phyloP scores from a whole-genome alignment of 2,797 vertebrate species.

The Schizopygopsis malacanthus region DNA sequence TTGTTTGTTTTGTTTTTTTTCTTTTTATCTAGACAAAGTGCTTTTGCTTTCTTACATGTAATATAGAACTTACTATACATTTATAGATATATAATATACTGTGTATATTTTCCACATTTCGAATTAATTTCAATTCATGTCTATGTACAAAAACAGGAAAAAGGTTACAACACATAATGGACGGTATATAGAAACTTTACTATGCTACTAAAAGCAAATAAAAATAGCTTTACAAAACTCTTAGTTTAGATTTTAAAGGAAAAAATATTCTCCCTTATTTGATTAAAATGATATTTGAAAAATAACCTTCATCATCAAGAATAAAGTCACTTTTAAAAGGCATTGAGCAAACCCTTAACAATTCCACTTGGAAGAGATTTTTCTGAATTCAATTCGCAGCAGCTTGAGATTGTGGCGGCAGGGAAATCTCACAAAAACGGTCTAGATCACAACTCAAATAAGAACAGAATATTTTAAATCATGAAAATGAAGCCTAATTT shows the following conservation, averaged over 20 bases:
- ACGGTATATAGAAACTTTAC: conserved; percentile 54
- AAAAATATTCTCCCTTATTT: conserved; percentile 78
- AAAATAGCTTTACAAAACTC: conserved; percentile 51
- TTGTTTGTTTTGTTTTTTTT: conserved; percentile 66
- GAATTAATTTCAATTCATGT: conserved; percentile 79
- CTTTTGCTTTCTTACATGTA: conserved; percentile 92
- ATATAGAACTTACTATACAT: conserved; percentile 84
- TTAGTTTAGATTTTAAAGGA: conserved; percentile 46
- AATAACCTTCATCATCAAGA: conserved; percentile 20
- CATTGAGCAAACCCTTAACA: conserved; percentile 24
- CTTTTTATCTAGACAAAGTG: conserved; percentile 94
- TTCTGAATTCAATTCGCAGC: conserved; percentile 44
- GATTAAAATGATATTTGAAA: conserved; percentile 57
- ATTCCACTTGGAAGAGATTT: conserved; percentile 28
- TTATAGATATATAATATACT: conserved; percentile 74
- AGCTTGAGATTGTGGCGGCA: conserved; percentile 40
- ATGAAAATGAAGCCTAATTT: neutral
- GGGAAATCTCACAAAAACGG: conserved; percentile 13
- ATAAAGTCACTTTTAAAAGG: conserved; percentile 46
- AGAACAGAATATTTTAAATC: neutral
- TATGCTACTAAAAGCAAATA: conserved; percentile 41
- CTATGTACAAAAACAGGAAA: conserved; percentile 55
- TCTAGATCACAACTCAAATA: neutral
- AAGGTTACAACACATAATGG: conserved; percentile 55
- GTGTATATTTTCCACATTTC: conserved; percentile 89